Evolutionary conservation across 2,888 invertebrate genomes (phyloP), one percentile per base, ranked within the genome.

Genomic region (Oeneis ivallda): DNA sequence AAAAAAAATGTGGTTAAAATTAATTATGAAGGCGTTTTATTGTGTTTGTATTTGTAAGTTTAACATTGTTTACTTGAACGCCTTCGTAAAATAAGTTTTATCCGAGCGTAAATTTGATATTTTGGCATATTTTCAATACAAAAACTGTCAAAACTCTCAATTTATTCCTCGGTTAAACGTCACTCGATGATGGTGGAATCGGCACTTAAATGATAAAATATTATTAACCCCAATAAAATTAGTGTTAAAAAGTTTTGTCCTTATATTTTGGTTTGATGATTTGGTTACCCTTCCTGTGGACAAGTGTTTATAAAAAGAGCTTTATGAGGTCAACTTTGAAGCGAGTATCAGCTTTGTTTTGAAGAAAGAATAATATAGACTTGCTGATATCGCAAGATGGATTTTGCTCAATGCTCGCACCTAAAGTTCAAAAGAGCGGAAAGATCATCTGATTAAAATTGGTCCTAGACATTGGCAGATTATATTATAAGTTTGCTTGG

Each of bases 251-350:
- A 41, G 7, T 19, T 41, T 7, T 19, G 8, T 56, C 6, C 39
- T 13, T 1, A 7, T 19, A 17, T 13, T 13, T 41, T 7, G 19
- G 5, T 8, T 15, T 37, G 19, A 8, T 19, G 17, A 39, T 54
- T 15, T 41, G 66, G 62, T 4, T 13, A 11, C 49, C 49, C 49
- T 49, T 4, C 19, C 6, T 39, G 49, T 13, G 45, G 49, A 9
- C 34, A 32, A 37, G 49, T 47, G 59, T 49, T 60, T 60, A 60
- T 60, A 50, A 60, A 60, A 60, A 60, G 60, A 60, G 39, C 34
- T 60, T 50, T 49, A 49, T 60, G 50, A 34, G 60, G 60, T 60
- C 60, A 39, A 60, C 60, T 47, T 15, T 32, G 43, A 45, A 58
- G n/a, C 19, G 47, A 45, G 45, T 32, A 45, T 32, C 19, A 19